Evolutionary conservation across 2,888 invertebrate genomes (phyloP).

Genomic region (Apamea sordens): DNA sequence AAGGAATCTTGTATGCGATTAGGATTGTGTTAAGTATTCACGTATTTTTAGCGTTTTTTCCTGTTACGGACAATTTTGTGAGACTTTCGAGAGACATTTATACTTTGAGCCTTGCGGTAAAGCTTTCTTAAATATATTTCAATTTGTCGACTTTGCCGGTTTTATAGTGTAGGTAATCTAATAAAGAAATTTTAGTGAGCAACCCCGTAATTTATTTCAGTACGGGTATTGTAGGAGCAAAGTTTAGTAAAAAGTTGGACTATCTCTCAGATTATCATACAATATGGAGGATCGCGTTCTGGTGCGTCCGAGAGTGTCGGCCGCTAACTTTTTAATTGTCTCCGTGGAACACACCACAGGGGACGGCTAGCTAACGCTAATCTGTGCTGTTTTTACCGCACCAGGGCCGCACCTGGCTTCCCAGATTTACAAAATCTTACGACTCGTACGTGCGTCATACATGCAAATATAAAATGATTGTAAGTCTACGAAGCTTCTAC

Average conservation of each 20-base stretch:
- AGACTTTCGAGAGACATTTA: not conserved
- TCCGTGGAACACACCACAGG: slow-evolving; percentile 43
- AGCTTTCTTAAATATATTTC: slow-evolving; percentile 32
- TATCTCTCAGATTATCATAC: slow-evolving; percentile 71
- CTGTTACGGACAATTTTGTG: slow-evolving; percentile 36
- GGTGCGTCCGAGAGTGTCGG: slow-evolving; percentile 48
- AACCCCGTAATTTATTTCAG: slow-evolving; percentile 57
- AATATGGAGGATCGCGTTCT: slow-evolving; percentile 65
- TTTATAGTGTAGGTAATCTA: slow-evolving; percentile 58
- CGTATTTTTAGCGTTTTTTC: slow-evolving; percentile 48
- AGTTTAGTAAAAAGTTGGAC: slow-evolving; percentile 69
- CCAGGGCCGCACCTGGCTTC: slow-evolving; percentile 8
- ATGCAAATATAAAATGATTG: slow-evolving; percentile 45
- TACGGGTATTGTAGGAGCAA: slow-evolving; percentile 54
- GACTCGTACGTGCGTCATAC: not conserved
- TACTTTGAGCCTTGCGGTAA: not conserved
- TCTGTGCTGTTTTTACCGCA: slow-evolving; percentile 46
- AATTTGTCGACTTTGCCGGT: slow-evolving; percentile 41
- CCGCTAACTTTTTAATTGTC: slow-evolving; percentile 66
- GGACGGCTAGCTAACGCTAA: slow-evolving; percentile 52
- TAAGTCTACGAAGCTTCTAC: slow-evolving; percentile 48
- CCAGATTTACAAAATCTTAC: slow-evolving; percentile 36
- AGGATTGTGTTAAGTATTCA: slow-evolving; percentile 70
- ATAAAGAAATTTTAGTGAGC: slow-evolving; percentile 61
- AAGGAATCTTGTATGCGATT: slow-evolving; percentile 71